Percentiles rank a stretch among this genome's conserved stretches.
These are phyloP conservation scores for Odontamblyopus rebecca DNA, from an alignment of 2,797 vertebrate genomes.

Conservation along the genomic window DNA sequence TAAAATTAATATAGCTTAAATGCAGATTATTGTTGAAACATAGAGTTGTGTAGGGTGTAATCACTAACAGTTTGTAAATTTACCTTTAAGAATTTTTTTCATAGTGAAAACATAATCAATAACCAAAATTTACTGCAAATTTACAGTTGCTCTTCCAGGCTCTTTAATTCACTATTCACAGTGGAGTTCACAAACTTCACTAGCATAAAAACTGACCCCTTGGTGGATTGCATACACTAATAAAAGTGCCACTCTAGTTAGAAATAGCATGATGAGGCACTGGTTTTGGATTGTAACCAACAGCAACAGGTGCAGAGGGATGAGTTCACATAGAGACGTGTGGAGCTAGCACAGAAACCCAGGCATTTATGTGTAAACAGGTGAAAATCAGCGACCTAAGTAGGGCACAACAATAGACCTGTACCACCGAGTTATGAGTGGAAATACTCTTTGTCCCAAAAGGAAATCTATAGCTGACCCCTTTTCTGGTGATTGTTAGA, in stretches of 20 bases:
- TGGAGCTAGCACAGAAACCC: conserved; percentile 19
- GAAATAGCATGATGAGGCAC: conserved; percentile 61
- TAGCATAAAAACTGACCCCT: conserved; percentile 4
- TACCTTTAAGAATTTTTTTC: no score
- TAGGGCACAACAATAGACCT: conserved; percentile 14
- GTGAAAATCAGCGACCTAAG: conserved; percentile 14
- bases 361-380: conserved; percentile 5
- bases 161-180: not conserved
- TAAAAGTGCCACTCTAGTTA: conserved; percentile 53
- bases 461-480: conserved; percentile 37
- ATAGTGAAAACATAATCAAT: not conserved
- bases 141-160: not conserved
- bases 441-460: conserved; percentile 21
- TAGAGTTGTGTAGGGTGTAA: no score
- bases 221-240: conserved; percentile 21
- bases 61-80: no score
- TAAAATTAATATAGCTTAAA: no score
- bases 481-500: conserved; percentile 35
- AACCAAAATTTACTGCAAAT: not conserved
- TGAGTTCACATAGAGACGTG: conserved; percentile 22
- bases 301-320: conserved; percentile 59
- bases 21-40: no score
- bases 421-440: not conserved
- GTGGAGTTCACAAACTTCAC: not conserved
- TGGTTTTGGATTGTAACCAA: conserved; percentile 36